A percentile compares a stretch with the other conserved stretches of the same genome.
phyloP scores from a whole-genome alignment of 2,888 invertebrate species.

The Ochropacha duplaris region DNA sequence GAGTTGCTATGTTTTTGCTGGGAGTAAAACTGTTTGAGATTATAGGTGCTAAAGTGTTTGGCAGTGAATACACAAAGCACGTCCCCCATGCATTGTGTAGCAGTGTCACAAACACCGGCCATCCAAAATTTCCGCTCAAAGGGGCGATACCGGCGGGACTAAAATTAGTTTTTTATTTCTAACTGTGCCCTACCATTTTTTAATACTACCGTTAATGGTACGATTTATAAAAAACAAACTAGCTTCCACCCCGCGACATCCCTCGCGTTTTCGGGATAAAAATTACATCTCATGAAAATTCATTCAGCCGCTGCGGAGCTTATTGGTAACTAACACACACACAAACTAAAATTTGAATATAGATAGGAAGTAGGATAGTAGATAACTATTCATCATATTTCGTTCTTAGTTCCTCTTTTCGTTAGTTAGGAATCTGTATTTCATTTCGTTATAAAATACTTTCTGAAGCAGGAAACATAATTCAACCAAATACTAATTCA shows the following conservation, averaged over 20 bases:
- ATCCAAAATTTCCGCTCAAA: conserved; percentile 49
- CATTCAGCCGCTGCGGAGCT: too few relatives aligned
- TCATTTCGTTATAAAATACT: neutral
- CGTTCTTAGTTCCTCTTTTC: neutral
- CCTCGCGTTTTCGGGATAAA: too few relatives aligned
- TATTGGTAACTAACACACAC: too few relatives aligned
- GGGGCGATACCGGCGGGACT: conserved; percentile 36
- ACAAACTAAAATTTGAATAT: too few relatives aligned
- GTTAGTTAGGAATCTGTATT: neutral
- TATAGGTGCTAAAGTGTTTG: conserved; percentile 19
- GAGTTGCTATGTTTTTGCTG: too few relatives aligned
- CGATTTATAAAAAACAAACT: too few relatives aligned
- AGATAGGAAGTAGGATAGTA: too few relatives aligned
- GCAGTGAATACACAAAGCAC: conserved; percentile 20
- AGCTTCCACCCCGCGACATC: too few relatives aligned
- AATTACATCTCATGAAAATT: too few relatives aligned
- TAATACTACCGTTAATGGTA: too few relatives aligned
- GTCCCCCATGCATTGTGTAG: conserved; percentile 9
- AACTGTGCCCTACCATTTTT: conserved; percentile 19
- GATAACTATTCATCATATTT: too few relatives aligned
- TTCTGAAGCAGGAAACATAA: conserved; percentile 1
- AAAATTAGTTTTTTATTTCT: conserved; percentile 41
- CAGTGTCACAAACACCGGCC: conserved; percentile 44
- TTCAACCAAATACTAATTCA: conserved; percentile 19
- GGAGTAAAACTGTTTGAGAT: conserved; percentile 19